Evolutionary conservation across 1,140 invertebrate genomes (phyloP), one percentile per base, ranked within the genome.

Genomic region (Lordiphosa collinella): DNA sequence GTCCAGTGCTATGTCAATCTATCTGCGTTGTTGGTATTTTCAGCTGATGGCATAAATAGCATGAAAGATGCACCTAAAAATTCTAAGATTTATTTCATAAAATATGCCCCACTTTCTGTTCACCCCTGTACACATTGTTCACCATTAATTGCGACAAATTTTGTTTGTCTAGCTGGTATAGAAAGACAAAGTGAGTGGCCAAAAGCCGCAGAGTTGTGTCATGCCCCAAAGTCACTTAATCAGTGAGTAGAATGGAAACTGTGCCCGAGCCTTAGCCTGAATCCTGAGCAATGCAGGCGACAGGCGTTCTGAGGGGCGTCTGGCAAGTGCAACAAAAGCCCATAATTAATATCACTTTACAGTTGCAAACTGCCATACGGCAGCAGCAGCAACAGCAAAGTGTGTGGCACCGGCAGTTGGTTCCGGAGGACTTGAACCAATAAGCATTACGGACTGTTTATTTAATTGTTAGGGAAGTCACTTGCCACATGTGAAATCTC

Each of bases 291-390:
- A 18, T 34, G 35, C 63, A 66, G 7, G 47, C 34, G 46, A 12
- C 34, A 49, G 34, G 32, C 36, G n/a, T 11, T 37, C 13, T 13
- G 2, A 8, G n/a, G 11, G 9, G 9, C 12, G 16, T 18, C 6
- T 52, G 46, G 51, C 18, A 64, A 53, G 18, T 52, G 58, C 68
- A 72, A 60, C 60, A 65, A 40, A 73, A 73, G 69, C 70, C 69
- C 69, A 73, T 73, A 73, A 73, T 73, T 73, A 73, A 73, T 73
- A 73, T 73, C 69, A 55, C 54, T 72, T 71, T 72, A 37, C 54
- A 72, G 61, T 72, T 73, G 55, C 55, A 66, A 61, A 58, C 58
- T 70, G 51, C 47, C 66, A 35, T 41, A 38, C 22, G 36, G 37
- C 22, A 69, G 35, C 51, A 14, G n/a, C n/a, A n/a, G n/a, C n/a